A percentile compares a stretch with the other conserved stretches of the same genome.
Evolutionary conservation across 2,797 vertebrate genomes (phyloP).

Genomic region (Adelosebastes latens): DNA sequence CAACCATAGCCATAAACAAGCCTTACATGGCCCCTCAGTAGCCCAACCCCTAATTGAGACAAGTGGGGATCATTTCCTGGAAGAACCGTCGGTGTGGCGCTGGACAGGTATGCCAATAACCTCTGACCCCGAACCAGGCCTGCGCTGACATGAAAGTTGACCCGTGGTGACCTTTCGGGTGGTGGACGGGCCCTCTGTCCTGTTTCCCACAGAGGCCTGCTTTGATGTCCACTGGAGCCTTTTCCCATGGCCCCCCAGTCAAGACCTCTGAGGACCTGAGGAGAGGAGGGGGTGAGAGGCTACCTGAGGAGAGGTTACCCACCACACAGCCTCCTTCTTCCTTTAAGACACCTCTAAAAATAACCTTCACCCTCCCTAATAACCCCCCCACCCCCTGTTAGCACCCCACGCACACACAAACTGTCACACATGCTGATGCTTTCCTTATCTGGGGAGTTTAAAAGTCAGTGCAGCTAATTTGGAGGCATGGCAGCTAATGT

Average conservation of each 20-base stretch:
- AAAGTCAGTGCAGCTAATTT: constrained; percentile 63
- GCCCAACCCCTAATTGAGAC: constrained; percentile 75
- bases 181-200: constrained; percentile 43
- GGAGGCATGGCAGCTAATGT: constrained; percentile 53
- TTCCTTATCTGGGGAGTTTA: constrained; percentile 68
- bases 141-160: constrained; percentile 81
- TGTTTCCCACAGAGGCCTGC: constrained; percentile 74
- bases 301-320: constrained; percentile 73
- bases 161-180: constrained; percentile 65
- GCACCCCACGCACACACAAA: background rate
- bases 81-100: constrained; percentile 70
- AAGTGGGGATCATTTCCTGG: constrained; percentile 81
- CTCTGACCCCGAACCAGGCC: constrained; percentile 73
- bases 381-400: background rate
- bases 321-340: constrained; percentile 48
- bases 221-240: constrained; percentile 77
- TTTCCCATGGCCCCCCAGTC: constrained; percentile 72
- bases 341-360: constrained; percentile 69
- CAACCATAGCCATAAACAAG: constrained; percentile 70
- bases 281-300: constrained; percentile 26
- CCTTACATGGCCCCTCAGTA: constrained; percentile 51
- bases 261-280: constrained; percentile 51
- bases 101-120: constrained; percentile 79
- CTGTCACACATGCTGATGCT: constrained; percentile 38
- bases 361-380: constrained; percentile 24